Base-by-base conservation (phyloP, 2,888 invertebrate genomes). In the Pristionchus mayeri region DNA sequence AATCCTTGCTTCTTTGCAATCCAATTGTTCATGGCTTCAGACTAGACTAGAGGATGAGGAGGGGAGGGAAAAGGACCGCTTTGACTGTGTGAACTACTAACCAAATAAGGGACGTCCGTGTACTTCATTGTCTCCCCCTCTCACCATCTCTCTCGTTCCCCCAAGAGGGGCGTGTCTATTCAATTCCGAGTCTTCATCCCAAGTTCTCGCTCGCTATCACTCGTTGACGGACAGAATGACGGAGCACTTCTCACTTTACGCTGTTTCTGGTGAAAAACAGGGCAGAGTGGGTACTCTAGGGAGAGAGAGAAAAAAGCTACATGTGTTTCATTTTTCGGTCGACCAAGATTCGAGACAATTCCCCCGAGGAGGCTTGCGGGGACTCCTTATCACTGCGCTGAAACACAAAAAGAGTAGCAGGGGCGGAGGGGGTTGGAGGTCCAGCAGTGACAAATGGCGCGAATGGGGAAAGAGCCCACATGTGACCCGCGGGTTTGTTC, bases 331-430 rank as follows among this genome's bases (percentile, higher is more conserved):
- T 16, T 71, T 71, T 71, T 18, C 24, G 6, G 44, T 13, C 44
- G 44, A 6, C 6, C 6, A n/a, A 40, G 13, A 71, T 71, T 71
- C 71, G 30, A 37, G 40, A 3, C 71, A 40, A 7, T 44, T 71
- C 71, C 71, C 71, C 40, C 44, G 71, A 34, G 71, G n/a, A n/a
- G n/a, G n/a, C n/a, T n/a, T n/a, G n/a, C n/a, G n/a, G n/a, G n/a
- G n/a, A n/a, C n/a, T n/a, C 40, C 71, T 71, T 71, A 71, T 71
- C 71, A 71, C 44, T 71, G n/a, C n/a, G n/a, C 71, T 40, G 13
- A 71, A 2, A 9, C 7, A n/a, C 37, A 24, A 44, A 24, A 44
- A 24, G 71, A 24, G 18, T n/a, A n/a, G n/a, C n/a, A 16, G 34
- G 34, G 63, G 63, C 16, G 63, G 34, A 24, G 71, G 18, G 40